Percentiles rank a stretch among this genome's conserved stretches.
Conservation (phyloP, 2,113 vertebrate species). For the Leucopsar rothschildi region DNA sequence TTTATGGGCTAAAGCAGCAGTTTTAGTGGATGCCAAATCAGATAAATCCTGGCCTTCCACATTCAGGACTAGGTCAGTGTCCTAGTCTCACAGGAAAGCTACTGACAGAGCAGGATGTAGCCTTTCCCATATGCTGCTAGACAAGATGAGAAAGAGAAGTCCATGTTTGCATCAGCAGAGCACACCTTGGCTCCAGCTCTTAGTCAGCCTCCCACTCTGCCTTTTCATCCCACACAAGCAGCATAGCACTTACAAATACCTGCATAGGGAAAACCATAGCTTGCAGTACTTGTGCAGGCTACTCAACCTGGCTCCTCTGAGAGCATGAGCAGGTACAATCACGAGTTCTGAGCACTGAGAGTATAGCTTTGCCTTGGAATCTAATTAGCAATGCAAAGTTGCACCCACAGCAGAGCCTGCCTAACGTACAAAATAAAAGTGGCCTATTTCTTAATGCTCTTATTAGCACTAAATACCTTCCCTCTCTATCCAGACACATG, state of each 20-base stretch:
- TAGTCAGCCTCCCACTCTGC: not conserved
- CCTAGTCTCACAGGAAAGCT: not conserved
- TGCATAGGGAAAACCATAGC: not conserved
- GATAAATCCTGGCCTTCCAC: not conserved
- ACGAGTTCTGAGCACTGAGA: not conserved
- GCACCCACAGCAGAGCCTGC: not conserved
- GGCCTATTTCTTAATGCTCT: not conserved
- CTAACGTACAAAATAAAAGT: not conserved
- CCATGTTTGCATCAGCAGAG: not conserved
- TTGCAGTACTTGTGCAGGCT: not conserved
- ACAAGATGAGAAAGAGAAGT: not conserved
- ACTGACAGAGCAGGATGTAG: not conserved
- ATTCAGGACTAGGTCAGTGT: not conserved
- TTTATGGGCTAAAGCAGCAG: not conserved
- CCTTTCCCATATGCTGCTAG: not conserved
- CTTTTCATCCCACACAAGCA: not conserved
- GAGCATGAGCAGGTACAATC: not conserved
- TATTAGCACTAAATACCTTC: not conserved
- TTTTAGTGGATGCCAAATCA: not conserved
- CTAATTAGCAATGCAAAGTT: constrained; percentile 40
- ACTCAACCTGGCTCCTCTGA: not conserved
- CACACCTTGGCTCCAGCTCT: not conserved
- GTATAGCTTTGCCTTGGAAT: not conserved
- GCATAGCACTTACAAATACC: not conserved
- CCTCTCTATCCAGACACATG: not conserved